Evolutionary conservation across 2,888 invertebrate species (phyloP), one percentile per base, ranked within the genome.

Genomic region (Acholoe squamosa): DNA sequence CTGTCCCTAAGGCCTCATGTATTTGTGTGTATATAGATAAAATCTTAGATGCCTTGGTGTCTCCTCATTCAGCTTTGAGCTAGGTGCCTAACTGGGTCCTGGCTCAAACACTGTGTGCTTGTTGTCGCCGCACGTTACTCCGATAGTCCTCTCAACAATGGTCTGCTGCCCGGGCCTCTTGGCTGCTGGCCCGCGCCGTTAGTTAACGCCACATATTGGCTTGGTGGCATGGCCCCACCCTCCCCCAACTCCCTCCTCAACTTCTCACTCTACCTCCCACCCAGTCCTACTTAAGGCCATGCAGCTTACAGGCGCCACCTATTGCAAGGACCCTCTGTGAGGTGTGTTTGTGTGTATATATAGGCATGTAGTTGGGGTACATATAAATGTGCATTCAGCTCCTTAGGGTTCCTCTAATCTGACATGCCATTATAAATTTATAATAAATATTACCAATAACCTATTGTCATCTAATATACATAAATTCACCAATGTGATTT

Each of bases 111-210:
- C 3, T 61, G 61, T 61, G 61, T 61, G 19, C 19, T n/a, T 61
- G 61, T 61, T 61, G 61, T 19, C 19, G 7, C 22, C n/a, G 61
- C 19, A n/a, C 61, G 61, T 61, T 61, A 61, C 61, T 61, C 61
- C 61, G 61, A n/a, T 61, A 61, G 61, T 61, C 61, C 61, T 19
- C 61, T 61, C 19, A 61, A 61, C 61, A 61, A 61, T 61, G 61
- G 43, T 43, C 43, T 10, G 43, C 43, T 19, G 19, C 61, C 22
- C 1, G 12, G n/a, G 5, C 71, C 5, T 5, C 71, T 71, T 71
- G 71, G 28, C 28, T 3, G 28, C 25, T 28, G 3, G 28, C 28
- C 28, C 71, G 14, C 28, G 71, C 71, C 31, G 7, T 71, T 71
- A 71, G 71, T 71, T 22, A 25, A 22, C 71, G 14, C 5, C 31